A percentile compares a stretch with the other conserved stretches of the same genome.
phyloP scores from a whole-genome alignment of 1,140 invertebrate species.

The Aphaenogaster floridana region DNA sequence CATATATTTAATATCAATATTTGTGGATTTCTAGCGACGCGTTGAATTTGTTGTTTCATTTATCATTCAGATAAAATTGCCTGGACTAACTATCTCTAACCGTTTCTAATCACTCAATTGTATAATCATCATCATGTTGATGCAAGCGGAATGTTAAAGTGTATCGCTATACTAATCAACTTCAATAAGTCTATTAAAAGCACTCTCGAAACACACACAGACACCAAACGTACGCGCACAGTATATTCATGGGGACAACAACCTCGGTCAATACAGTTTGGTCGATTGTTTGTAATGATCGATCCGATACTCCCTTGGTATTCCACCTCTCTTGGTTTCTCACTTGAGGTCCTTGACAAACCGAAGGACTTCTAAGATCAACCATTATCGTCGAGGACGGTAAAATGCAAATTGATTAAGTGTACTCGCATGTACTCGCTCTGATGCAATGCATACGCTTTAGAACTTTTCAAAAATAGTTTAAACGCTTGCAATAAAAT shows the following conservation, averaged over 20 bases:
- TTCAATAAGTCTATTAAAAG: neutral
- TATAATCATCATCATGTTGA: neutral
- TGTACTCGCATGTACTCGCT: neutral
- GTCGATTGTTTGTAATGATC: constrained; percentile 26
- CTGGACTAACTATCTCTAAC: neutral
- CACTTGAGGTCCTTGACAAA: constrained; percentile 21
- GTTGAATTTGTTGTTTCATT: constrained; percentile 8
- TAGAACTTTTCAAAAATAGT: constrained; percentile 14
- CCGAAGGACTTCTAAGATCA: constrained; percentile 21
- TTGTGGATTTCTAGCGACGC: neutral
- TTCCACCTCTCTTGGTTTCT: neutral
- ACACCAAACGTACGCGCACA: neutral
- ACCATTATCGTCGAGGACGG: constrained; percentile 1
- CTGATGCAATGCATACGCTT: constrained; percentile 14
- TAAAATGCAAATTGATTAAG: constrained; percentile 41
- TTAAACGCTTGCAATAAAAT: neutral
- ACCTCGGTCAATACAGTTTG: constrained; percentile 49
- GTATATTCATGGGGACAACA: constrained; percentile 26
- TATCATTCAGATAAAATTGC: neutral
- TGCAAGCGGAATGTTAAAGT: neutral
- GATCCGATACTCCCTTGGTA: constrained; percentile 14
- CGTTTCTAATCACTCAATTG: constrained; percentile 25
- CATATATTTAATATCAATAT: neutral
- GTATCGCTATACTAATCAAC: constrained; percentile 17
- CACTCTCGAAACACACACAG: neutral